Percentiles rank a stretch among this genome's conserved stretches.
Evolutionary conservation across 2,888 invertebrate species (phyloP).

Genomic region (Gymnosoma rotundatum): DNA sequence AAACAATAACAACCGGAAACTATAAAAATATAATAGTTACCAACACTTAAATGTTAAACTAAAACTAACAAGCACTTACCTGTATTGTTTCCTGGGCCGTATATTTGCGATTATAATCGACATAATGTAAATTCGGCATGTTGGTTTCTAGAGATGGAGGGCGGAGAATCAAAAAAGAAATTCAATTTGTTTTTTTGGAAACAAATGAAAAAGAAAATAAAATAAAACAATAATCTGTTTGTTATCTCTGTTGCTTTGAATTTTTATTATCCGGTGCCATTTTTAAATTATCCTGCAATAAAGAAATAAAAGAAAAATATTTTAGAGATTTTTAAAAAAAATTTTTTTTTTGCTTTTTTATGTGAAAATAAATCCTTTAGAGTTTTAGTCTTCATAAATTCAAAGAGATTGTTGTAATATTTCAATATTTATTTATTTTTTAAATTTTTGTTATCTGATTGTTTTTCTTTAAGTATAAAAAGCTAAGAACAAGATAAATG

Average conservation of each 20-base stretch:
- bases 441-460: constrained; percentile 12
- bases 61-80: constrained; percentile 77
- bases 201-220: constrained; percentile 30
- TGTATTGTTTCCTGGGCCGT: constrained; percentile 82
- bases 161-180: neutral
- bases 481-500: constrained; percentile 6
- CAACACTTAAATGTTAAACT: neutral
- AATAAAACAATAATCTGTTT: constrained; percentile 22
- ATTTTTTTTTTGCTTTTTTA: neutral
- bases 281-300: constrained; percentile 36
- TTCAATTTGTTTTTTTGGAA: constrained; percentile 6
- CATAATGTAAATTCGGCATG: constrained; percentile 81
- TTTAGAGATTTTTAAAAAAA: constrained; percentile 5
- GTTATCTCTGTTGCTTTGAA: constrained; percentile 28
- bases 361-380: constrained; percentile 9
- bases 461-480: neutral
- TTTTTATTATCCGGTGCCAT: constrained; percentile 26
- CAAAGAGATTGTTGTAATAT: constrained; percentile 31
- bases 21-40: constrained; percentile 17
- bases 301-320: neutral
- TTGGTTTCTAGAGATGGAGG: constrained; percentile 19
- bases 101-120: constrained; percentile 82
- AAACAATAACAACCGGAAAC: constrained; percentile 24
- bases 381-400: constrained; percentile 33
- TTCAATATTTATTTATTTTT: neutral